Percentiles rank a stretch among this genome's conserved stretches.
These are phyloP conservation scores for Nycticebus coucang DNA, from an alignment of 2,113 vertebrate species.

Conservation along the genomic window DNA sequence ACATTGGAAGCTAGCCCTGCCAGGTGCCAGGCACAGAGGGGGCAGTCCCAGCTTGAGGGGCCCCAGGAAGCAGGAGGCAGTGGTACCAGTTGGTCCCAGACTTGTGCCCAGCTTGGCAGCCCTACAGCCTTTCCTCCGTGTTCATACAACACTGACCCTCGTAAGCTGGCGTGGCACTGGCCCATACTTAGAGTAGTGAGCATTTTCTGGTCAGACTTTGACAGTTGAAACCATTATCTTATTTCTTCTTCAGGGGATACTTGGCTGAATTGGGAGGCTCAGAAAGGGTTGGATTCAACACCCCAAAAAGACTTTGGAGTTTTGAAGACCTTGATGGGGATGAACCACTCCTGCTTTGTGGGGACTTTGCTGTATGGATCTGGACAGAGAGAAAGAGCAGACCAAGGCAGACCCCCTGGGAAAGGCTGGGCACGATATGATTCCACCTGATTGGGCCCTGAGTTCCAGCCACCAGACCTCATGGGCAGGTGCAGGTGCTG, in stretches of 20 bases:
- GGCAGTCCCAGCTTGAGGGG: not conserved
- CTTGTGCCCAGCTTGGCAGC: not conserved
- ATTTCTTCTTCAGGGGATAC: not conserved
- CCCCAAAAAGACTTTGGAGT: not conserved
- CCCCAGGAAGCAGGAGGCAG: not conserved
- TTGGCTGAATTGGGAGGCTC: not conserved
- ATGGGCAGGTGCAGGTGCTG: not conserved
- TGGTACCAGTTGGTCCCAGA: not conserved
- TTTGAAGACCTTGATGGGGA: not conserved
- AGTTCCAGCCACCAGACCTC: not conserved
- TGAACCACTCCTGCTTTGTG: not conserved
- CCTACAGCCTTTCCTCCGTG: not conserved
- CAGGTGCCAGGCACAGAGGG: not conserved
- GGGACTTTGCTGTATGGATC: not conserved
- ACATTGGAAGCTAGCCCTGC: not conserved
- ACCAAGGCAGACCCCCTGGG: not conserved
- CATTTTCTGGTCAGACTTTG: not conserved
- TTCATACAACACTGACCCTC: rapidly evolving
- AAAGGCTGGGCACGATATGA: not conserved
- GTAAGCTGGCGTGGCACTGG: rapidly evolving
- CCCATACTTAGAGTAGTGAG: not conserved
- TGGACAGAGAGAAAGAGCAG: not conserved
- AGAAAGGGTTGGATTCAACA: not conserved
- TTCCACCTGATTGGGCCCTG: not conserved
- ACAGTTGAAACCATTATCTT: not conserved